These are phyloP conservation scores for Solenodon paradoxus DNA, from an alignment of 2,113 vertebrate genomes.

Conservation along the genomic window DNA sequence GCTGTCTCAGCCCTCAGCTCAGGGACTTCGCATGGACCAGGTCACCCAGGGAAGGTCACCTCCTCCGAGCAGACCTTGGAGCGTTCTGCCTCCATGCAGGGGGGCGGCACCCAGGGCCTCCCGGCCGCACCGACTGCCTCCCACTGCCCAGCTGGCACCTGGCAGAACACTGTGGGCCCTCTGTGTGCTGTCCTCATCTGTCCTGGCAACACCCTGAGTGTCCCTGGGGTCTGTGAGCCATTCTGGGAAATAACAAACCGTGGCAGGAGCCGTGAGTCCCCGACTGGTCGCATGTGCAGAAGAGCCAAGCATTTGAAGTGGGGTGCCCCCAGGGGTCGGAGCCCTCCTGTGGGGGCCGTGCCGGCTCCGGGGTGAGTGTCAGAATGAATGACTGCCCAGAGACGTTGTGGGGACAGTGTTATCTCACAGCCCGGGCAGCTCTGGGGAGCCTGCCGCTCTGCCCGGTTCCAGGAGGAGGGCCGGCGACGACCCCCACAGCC, in stretches of 20 bases:
- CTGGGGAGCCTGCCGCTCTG: too few species aligned
- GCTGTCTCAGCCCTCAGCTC: accelerated
- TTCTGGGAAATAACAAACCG: neutral
- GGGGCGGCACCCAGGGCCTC: too few species aligned
- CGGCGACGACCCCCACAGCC: too few species aligned
- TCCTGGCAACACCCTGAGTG: too few species aligned
- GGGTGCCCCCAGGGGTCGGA: neutral
- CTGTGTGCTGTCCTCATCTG: accelerated
- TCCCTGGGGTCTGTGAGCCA: neutral
- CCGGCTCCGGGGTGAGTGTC: neutral
- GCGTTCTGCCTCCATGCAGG: too few species aligned
- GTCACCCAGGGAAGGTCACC: accelerated
- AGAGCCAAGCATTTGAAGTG: accelerated
- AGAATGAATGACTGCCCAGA: too few species aligned
- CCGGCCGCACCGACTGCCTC: too few species aligned
- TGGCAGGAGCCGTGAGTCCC: neutral
- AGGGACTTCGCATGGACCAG: accelerated
- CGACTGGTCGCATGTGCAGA: accelerated
- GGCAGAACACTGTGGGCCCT: accelerated
- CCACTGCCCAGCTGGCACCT: neutral
- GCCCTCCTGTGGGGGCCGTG: neutral
- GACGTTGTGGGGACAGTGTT: too few species aligned
- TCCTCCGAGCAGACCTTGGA: neutral
- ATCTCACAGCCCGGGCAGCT: too few species aligned
- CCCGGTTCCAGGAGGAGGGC: too few species aligned